Percentiles rank a stretch among this genome's conserved stretches.
phyloP scores from a whole-genome alignment of 2,113 vertebrate species.

The Triplophysa tibetana region DNA sequence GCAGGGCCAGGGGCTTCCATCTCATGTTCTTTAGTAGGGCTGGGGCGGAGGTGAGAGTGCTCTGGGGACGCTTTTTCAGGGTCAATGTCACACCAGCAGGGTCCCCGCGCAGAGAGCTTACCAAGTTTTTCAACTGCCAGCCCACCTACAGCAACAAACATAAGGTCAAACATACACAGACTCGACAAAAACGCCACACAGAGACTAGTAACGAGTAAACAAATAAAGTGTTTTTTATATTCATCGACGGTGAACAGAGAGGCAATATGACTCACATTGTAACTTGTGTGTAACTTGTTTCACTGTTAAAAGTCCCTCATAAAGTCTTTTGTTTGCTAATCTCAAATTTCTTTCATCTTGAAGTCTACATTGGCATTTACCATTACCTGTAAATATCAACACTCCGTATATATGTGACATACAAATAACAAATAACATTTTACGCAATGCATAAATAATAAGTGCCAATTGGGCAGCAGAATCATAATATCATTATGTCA shows the following conservation, averaged over 20 bases:
- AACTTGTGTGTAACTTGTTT: neutral
- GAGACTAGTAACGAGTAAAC: neutral
- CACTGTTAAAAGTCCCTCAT: neutral
- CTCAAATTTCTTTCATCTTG: neutral
- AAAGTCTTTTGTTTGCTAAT: neutral
- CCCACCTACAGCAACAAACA: conserved; percentile 65
- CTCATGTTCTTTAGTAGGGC: conserved; percentile 99
- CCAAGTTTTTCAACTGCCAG: conserved; percentile 99
- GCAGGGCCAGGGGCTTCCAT: conserved; percentile 99
- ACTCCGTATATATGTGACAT: neutral
- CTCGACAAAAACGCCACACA: conserved; percentile 43
- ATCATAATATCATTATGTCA: too few species aligned
- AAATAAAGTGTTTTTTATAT: conserved; percentile 18
- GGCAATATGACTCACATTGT: neutral
- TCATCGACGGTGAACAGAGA: conserved; percentile 9
- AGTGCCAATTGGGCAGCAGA: neutral
- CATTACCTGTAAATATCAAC: neutral
- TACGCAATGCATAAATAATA: neutral
- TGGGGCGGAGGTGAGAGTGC: conserved; percentile 98
- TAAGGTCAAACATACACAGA: conserved; percentile 53
- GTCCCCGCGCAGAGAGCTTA: conserved; percentile 96
- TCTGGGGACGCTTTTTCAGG: conserved; percentile 99
- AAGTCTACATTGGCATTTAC: neutral
- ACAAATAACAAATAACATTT: neutral
- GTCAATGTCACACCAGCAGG: conserved; percentile 99